These are phyloP conservation scores for Clupea harengus DNA, from an alignment of 2,113 vertebrate genomes.

Conservation along the genomic window DNA sequence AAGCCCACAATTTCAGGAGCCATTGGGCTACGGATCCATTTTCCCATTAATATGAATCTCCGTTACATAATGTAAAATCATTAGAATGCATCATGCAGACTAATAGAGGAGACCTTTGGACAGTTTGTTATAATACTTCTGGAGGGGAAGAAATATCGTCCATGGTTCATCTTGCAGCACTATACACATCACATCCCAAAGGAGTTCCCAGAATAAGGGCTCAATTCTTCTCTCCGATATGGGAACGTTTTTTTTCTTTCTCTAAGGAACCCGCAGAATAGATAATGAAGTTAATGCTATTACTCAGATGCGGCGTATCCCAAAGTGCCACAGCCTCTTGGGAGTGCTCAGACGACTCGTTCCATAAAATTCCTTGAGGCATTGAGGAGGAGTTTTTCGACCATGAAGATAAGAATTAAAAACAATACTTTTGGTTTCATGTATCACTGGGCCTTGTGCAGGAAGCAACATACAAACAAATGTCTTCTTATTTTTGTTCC, in stretches of 20 bases:
- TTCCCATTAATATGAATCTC: slow-evolving; percentile 10
- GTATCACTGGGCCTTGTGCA: too few species aligned
- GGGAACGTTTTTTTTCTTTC: neutral
- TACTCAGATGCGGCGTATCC: neutral
- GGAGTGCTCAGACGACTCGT: neutral
- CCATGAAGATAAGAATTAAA: neutral
- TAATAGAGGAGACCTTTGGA: neutral
- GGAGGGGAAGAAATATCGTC: neutral
- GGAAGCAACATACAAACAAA: too few species aligned
- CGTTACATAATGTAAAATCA: slow-evolving; percentile 3
- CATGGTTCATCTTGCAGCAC: neutral
- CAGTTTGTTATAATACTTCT: neutral
- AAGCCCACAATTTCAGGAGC: slow-evolving; percentile 2
- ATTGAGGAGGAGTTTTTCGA: neutral
- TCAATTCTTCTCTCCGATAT: neutral
- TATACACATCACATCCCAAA: slow-evolving; percentile 5
- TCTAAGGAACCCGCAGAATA: neutral
- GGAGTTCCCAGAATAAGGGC: neutral
- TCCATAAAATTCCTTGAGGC: neutral
- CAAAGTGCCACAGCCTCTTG: neutral
- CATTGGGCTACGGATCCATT: slow-evolving; percentile 3
- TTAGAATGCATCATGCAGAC: slow-evolving; percentile 10
- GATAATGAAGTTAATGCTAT: neutral
- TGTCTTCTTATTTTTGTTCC: too few species aligned
- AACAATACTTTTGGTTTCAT: neutral